Evolutionary conservation across 2,888 invertebrate species (phyloP), one percentile per base, ranked within the genome.

Genomic region (Gymnosoma rotundatum): DNA sequence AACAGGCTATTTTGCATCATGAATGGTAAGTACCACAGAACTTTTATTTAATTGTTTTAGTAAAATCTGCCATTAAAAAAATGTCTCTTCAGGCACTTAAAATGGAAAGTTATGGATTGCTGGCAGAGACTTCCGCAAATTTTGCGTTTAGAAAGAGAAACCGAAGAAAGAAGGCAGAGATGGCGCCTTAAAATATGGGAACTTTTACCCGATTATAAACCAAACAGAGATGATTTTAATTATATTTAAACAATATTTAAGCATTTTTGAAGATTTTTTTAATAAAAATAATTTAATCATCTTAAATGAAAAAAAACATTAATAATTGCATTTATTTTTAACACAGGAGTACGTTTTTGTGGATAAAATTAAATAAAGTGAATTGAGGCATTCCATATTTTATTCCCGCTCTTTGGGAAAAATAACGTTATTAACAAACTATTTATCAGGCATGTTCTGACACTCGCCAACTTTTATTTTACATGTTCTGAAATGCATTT

Each of bases 121-220:
- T 95, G 95, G 96, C 93, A 94, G 85, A 94, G 94, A 0, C 90
- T 95, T 78, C 95, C 95, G 4, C 94, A 94, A 56, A 92, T 95
- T 56, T 93, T 95, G 74, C 93, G 94, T 81, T 90, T 95, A 83
- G 94, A 95, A 90, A 94, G 94, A 86, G 94, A 95, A 86, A 95
- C 95, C 86, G 95, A 96, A 87, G 93, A 93, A 74, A 93, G 95
- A 63, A 95, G 95, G 89, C 93, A 94, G 86, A 94, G 94, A 88
- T 96, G 95, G 95, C 93, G 95, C 64, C 93, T 94, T 89, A 95
- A 95, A 91, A 95, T 96, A 14, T 94, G 95, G 92, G 94, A 95
- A 91, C 93, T 96, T 58, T 92, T 96, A 73, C 95, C 95, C 0
- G 95, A 96, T 90, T 96, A 95, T 89, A 93, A 92, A 67, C 95